These are phyloP conservation scores for Drosophila busckii DNA, from an alignment of 1,140 invertebrate species.

Conservation along the genomic window DNA sequence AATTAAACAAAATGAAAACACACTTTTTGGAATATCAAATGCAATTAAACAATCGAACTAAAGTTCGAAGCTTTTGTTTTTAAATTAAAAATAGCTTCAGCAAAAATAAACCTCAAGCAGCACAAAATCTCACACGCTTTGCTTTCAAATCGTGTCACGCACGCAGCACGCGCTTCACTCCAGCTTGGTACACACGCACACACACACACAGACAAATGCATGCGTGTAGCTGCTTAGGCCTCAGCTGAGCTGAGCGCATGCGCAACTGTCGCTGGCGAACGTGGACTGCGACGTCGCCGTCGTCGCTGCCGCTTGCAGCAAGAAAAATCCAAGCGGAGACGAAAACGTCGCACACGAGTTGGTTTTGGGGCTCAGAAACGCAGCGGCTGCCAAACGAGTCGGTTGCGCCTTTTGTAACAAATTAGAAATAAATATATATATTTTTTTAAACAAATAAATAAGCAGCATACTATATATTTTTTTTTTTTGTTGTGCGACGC, in stretches of 20 bases:
- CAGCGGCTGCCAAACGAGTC: constrained; percentile 74
- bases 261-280: constrained; percentile 21
- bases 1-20: too few relatives aligned
- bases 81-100: too few relatives aligned
- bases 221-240: constrained; percentile 1
- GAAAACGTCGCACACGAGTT: constrained; percentile 66
- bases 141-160: too few relatives aligned
- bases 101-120: too few relatives aligned
- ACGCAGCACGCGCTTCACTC: constrained; percentile 7
- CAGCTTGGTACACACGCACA: constrained; percentile 9
- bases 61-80: too few relatives aligned
- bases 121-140: too few relatives aligned
- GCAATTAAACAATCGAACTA: too few relatives aligned
- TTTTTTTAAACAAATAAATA: too few relatives aligned
- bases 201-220: not conserved
- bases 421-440: not conserved
- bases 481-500: not conserved
- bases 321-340: constrained; percentile 37
- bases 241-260: constrained; percentile 19
- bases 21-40: too few relatives aligned
- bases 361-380: constrained; percentile 70
- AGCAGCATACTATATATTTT: too few relatives aligned
- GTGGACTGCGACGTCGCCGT: not conserved
- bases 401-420: constrained; percentile 36
- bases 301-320: constrained; percentile 37